A percentile compares a stretch with the other conserved stretches of the same genome.
Evolutionary conservation across 2,888 invertebrate genomes (phyloP).

Genomic region (Drosophila meridiana): DNA sequence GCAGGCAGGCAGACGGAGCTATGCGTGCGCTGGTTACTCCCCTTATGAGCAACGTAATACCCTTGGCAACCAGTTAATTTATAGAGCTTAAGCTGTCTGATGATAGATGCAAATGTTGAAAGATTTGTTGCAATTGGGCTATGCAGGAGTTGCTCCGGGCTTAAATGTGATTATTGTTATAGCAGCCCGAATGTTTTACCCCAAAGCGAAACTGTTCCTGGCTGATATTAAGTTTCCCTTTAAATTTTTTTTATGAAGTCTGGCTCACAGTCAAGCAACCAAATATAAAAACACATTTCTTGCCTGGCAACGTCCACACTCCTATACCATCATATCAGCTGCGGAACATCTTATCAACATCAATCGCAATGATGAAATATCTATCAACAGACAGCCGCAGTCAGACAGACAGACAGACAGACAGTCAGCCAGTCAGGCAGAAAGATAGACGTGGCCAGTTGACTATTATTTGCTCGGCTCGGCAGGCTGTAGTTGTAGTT

Average conservation of each 20-base stretch:
- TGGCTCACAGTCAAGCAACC: constrained; percentile 60
- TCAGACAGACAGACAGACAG: constrained; percentile 36
- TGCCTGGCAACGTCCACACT: constrained; percentile 37
- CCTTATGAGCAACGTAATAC: constrained; percentile 31
- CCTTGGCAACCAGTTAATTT: constrained; percentile 81
- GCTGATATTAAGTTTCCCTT: background rate
- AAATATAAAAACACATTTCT: constrained; percentile 35
- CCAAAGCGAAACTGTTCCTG: background rate
- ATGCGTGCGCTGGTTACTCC: constrained; percentile 11
- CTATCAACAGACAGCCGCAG: constrained; percentile 57
- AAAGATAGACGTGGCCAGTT: constrained; percentile 69
- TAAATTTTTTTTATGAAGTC: constrained; percentile 36
- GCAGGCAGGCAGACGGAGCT: constrained; percentile 28
- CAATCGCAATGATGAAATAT: constrained; percentile 52
- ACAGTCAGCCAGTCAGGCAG: constrained; percentile 44
- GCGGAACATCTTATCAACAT: constrained; percentile 67
- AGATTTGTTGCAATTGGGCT: constrained; percentile 29
- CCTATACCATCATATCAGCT: constrained; percentile 51
- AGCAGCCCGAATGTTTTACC: constrained; percentile 6
- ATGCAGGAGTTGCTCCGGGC: constrained; percentile 23
- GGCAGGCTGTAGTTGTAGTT: background rate
- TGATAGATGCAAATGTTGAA: constrained; percentile 39
- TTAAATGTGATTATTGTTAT: constrained; percentile 65
- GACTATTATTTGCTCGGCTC: constrained; percentile 63
- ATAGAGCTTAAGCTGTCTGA: constrained; percentile 70